phyloP scores from a whole-genome alignment of 2,797 vertebrate species.

The Gadopsis marmoratus region DNA sequence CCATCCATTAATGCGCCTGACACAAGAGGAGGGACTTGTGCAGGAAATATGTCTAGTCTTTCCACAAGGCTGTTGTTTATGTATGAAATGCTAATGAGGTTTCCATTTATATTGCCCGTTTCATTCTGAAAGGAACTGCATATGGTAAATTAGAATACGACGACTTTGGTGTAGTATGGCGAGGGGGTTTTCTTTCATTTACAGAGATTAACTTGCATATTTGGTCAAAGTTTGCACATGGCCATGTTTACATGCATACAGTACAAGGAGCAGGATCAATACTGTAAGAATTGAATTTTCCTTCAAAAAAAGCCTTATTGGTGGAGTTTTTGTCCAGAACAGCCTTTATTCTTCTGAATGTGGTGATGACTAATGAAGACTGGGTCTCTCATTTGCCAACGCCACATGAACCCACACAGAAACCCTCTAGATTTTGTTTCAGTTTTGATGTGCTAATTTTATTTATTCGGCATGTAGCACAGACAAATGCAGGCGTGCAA shows the following conservation, averaged over 20 bases:
- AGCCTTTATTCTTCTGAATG: constrained; percentile 44
- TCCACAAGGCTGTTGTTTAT: constrained; percentile 74
- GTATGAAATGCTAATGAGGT: constrained; percentile 80
- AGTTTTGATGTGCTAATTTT: constrained; percentile 86
- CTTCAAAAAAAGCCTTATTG: constrained; percentile 25
- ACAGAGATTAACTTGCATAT: constrained; percentile 47
- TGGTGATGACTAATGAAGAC: constrained; percentile 44
- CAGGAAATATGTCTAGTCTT: constrained; percentile 73
- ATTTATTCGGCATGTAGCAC: constrained; percentile 64
- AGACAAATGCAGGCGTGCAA: constrained; percentile 63
- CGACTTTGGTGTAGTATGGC: constrained; percentile 3
- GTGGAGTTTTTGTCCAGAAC: constrained; percentile 21
- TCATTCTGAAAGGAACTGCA: constrained; percentile 72
- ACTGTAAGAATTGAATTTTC: constrained; percentile 23
- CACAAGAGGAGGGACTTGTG: constrained; percentile 61
- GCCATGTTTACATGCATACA: constrained; percentile 56
- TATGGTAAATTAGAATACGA: constrained; percentile 73
- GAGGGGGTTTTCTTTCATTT: constrained; percentile 50
- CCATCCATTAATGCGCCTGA: constrained; percentile 52
- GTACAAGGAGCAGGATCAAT: constrained; percentile 27
- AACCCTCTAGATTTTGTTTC: constrained; percentile 52
- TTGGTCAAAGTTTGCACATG: constrained; percentile 41
- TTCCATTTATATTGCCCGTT: constrained; percentile 66
- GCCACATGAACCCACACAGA: constrained; percentile 20
- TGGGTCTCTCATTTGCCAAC: constrained; percentile 43